phyloP scores from a whole-genome alignment of 2,888 invertebrate genomes.

The Latrodectus elegans region DNA sequence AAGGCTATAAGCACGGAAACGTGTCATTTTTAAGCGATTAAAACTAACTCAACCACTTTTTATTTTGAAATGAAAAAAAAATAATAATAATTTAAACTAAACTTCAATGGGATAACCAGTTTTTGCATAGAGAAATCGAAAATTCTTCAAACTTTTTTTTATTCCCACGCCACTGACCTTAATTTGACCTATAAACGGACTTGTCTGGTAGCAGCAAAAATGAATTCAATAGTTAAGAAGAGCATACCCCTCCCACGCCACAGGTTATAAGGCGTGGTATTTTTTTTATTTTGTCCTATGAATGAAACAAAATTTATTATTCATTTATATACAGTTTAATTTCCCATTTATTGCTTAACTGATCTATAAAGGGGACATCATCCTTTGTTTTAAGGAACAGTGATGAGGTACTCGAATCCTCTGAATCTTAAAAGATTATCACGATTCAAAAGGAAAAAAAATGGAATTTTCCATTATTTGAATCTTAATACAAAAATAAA shows the following conservation, averaged over 20 bases:
- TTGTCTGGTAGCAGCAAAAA: constrained; percentile 57
- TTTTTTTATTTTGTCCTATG: neutral
- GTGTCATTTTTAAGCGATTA: constrained; percentile 16
- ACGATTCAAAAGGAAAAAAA: too few relatives aligned
- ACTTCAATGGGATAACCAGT: constrained; percentile 55
- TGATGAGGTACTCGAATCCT: too few relatives aligned
- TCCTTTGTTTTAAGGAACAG: too few relatives aligned
- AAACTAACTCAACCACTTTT: constrained; percentile 35
- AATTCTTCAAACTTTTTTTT: constrained; percentile 51
- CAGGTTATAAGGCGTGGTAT: constrained; percentile 64
- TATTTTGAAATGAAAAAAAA: neutral
- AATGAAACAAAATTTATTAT: neutral
- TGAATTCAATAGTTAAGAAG: constrained; percentile 53
- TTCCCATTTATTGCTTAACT: too few relatives aligned
- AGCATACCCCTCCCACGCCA: constrained; percentile 63
- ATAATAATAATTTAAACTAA: constrained; percentile 17
- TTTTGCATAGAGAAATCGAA: constrained; percentile 38
- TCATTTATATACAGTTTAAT: neutral
- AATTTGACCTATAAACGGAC: constrained; percentile 65
- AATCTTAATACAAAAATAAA: too few relatives aligned
- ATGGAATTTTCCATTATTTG: too few relatives aligned
- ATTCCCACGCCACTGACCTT: constrained; percentile 66
- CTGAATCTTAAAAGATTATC: too few relatives aligned
- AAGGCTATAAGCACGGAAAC: neutral
- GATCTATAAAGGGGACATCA: too few relatives aligned